These are phyloP conservation scores for Stenotaenia linearis DNA, from an alignment of 2,888 invertebrate genomes.

Conservation along the genomic window DNA sequence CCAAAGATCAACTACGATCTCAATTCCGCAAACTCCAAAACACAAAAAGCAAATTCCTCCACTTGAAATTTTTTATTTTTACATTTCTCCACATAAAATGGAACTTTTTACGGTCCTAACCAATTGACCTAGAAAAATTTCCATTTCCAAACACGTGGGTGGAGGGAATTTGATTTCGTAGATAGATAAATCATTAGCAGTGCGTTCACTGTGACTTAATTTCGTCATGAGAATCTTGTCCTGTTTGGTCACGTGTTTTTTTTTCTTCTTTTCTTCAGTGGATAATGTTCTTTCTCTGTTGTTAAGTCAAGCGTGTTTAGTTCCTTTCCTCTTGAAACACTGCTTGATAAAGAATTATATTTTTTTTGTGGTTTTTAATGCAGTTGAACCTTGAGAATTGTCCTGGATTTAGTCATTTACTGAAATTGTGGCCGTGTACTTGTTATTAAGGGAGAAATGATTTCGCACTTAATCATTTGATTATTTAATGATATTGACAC, in stretches of 20 bases:
- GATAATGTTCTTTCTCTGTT: not conserved
- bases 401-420: not conserved
- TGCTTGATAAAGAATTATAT: not conserved
- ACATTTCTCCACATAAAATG: not conserved
- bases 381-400: not conserved
- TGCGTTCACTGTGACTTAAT: conserved; percentile 21
- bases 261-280: not conserved
- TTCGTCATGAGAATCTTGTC: conserved; percentile 11
- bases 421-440: conserved; percentile 6
- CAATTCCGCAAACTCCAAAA: too few species aligned
- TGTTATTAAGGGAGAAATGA: not conserved
- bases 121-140: not conserved
- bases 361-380: not conserved
- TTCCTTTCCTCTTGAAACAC: not conserved
- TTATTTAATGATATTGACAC: conserved; percentile 19
- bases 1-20: too few species aligned
- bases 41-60: too few species aligned
- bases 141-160: not conserved
- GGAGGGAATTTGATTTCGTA: not conserved
- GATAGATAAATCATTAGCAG: not conserved
- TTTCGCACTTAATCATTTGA: not conserved
- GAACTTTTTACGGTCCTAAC: not conserved
- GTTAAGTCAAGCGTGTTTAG: conserved; percentile 2
- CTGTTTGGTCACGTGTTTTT: not conserved
- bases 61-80: not conserved